Evolutionary conservation across 2,797 vertebrate genomes (phyloP), one percentile per base, ranked within the genome.

Genomic region (Sebastolobus altivelis): DNA sequence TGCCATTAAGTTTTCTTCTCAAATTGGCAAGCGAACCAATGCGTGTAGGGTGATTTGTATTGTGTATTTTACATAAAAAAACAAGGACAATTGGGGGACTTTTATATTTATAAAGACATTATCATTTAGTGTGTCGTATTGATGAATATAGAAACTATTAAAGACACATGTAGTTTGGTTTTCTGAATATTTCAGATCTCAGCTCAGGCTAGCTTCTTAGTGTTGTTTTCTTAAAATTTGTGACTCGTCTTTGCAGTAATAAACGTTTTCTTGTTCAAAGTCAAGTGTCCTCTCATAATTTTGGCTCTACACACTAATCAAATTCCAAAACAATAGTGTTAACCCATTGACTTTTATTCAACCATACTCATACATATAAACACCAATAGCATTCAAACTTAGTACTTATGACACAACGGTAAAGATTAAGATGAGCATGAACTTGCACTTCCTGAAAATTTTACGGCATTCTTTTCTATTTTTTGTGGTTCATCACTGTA

Each of bases 171-270:
- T 99, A 99, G 98, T 98, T 99, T 95, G 93, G 97, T 98, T 99
- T 99, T 99, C 98, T 99, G 98, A 99, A 99, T 99, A 99, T 99
- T 99, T 99, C 98, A 99, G 98, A 99, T 97, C 97, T 98, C 97
- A 97, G 98, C 98, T 99, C 98, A 99, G 98, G 98, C 98, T 99
- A 99, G 98, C 97, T 99, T 99, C 97, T 97, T 99, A 97, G 98
- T 99, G 98, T 96, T 93, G 95, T 99, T 99, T 99, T 98, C 98
- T 98, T 98, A 99, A 97, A 97, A 97, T 97, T 97, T 97, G 98
- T 99, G 98, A 99, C 97, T 99, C 97, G 98, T 99, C 97, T 99
- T 99, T 98, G 97, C 97, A 98, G 97, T 97, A 99, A 99, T 99
- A 99, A 99, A 99, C 96, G 87, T 98, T 98, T 98, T 97, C 97